Evolutionary conservation across 2,113 vertebrate genomes (phyloP), one percentile per base, ranked within the genome.

Genomic region (Burhinus bistriatus): DNA sequence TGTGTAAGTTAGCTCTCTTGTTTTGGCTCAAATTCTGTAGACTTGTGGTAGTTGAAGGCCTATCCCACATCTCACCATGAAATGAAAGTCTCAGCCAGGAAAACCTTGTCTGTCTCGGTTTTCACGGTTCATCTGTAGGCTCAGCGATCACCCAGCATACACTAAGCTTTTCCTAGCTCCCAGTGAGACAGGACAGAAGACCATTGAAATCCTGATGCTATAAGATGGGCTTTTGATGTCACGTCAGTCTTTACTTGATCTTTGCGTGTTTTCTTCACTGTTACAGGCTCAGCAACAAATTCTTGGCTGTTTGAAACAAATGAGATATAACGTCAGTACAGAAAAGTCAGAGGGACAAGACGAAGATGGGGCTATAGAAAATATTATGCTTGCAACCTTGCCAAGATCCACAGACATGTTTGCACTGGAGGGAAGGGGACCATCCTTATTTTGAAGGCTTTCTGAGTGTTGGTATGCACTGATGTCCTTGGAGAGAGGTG

Each of bases 381-480:
- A 94, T 73, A 85, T 65, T 93, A 40, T 93, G 23, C 20, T 94
- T 94, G 68, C 69, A 88, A 51, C 32, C 32, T 58, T 75, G 88
- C 92, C 92, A 96, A 87, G 83, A 62, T 83, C 78, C 66, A 93
- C 68, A 83, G 65, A n/a, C 51, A 15, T 30, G 23, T 89, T 92
- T 91, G 30, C 47, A 34, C n/a, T 36, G 54, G 16, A 87, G 52
- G 23, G 68, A 87, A 75, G 44, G 10, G 36, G 6, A 59, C 36
- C 1, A 4, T 66, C 61, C 92, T 70, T 66, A 15, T 19, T 80
- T 80, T 65, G 68, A 65, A 91, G 29, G 26, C 32, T 77, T 57
- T 90, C 42, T 38, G 26, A 30, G 15, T 47, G 25, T 20, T 85
- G 34, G 15, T 69, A 5, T 76, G 34, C 30, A n/a, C 45, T 45